phyloP scores from a whole-genome alignment of 2,888 invertebrate genomes.

The Ganaspis brasiliensis region DNA sequence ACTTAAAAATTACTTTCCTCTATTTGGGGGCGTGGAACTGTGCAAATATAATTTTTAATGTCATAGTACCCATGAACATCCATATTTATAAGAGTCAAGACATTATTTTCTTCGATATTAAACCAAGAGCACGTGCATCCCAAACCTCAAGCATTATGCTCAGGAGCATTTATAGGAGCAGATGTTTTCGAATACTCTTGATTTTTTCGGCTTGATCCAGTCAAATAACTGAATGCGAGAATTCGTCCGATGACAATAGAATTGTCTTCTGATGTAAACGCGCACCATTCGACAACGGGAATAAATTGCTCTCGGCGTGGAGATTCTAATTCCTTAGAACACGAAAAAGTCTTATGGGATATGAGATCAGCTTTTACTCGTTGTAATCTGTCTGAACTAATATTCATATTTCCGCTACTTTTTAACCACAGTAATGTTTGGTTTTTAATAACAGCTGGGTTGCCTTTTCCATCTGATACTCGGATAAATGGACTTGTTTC shows the following conservation, averaged over 20 bases:
- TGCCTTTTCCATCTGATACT: neutral
- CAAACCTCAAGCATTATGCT: neutral
- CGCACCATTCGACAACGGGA: neutral
- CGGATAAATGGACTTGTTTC: neutral
- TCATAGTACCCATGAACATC: too few species aligned
- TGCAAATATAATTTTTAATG: too few species aligned
- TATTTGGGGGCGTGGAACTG: too few species aligned
- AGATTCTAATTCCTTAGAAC: constrained; percentile 6
- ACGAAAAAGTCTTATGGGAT: neutral
- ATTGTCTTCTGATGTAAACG: neutral
- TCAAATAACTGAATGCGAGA: neutral
- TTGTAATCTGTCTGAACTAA: neutral
- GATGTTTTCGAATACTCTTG: neutral
- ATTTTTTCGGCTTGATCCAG: neutral
- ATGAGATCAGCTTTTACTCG: neutral
- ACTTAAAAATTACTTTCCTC: too few species aligned
- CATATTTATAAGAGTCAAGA: too few species aligned
- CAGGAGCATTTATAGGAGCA: neutral
- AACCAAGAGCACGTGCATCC: neutral
- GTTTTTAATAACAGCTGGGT: neutral
- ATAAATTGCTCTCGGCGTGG: constrained; percentile 3
- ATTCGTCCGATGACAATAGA: neutral
- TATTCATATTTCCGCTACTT: constrained; percentile 11
- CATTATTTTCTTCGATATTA: neutral
- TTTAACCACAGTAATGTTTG: constrained; percentile 9